phyloP scores from a whole-genome alignment of 2,888 invertebrate genomes.

The Incurvaria masculella region DNA sequence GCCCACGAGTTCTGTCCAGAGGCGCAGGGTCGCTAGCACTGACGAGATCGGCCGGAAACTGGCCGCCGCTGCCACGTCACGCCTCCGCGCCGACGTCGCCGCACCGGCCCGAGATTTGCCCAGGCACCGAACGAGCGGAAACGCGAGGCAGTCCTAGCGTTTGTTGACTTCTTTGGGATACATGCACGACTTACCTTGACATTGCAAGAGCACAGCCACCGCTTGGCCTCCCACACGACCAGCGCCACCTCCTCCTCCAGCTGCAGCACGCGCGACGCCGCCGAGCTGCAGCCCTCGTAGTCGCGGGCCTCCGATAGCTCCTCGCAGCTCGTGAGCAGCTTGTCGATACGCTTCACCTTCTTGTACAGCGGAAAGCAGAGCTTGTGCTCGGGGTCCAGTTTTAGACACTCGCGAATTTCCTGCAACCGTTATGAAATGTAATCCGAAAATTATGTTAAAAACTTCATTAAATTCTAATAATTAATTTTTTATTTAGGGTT shows the following conservation, averaged over 20 bases:
- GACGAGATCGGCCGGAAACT: no score
- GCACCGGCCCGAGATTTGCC: no score
- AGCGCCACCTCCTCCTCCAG: conserved; percentile 67
- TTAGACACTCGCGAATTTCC: conserved; percentile 95
- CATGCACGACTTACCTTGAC: conserved; percentile 34
- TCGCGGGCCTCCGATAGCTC: conserved; percentile 58
- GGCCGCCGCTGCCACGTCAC: no score
- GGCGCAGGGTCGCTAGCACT: no score
- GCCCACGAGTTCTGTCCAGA: no score
- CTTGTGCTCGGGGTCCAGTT: conserved; percentile 96
- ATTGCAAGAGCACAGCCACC: conserved; percentile 79
- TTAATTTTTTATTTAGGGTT: no score
- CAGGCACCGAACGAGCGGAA: no score
- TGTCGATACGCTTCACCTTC: conserved; percentile 90
- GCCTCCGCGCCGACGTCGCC: no score
- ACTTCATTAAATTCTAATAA: no score
- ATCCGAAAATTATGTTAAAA: no score
- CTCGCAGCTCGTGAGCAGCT: conserved; percentile 67
- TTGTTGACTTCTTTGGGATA: no score
- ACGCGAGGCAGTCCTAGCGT: no score
- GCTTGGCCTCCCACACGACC: conserved; percentile 71
- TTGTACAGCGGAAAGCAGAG: conserved; percentile 96
- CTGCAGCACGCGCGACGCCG: conserved; percentile 64
- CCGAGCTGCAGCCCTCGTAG: conserved; percentile 64
- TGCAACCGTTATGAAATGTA: conserved; percentile 16